These are phyloP conservation scores for Herpetotheres cachinnans DNA, from an alignment of 2,113 vertebrate genomes.

Conservation along the genomic window DNA sequence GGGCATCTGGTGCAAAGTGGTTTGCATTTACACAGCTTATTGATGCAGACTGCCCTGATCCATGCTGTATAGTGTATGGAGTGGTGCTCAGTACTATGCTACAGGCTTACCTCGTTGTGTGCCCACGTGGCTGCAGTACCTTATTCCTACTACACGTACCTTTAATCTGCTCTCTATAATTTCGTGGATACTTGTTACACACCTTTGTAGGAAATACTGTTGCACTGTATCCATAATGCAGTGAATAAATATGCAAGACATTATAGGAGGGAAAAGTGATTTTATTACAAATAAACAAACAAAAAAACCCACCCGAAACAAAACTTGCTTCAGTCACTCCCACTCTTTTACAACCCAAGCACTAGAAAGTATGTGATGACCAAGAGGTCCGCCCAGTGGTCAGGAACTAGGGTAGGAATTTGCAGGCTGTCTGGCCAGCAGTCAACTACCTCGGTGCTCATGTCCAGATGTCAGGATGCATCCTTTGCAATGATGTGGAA, in stretches of 20 bases:
- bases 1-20: neutral
- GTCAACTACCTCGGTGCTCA: accelerated
- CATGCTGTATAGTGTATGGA: neutral
- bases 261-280: neutral
- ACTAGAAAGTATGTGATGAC: neutral
- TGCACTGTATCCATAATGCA: neutral
- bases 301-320: too few relatives aligned
- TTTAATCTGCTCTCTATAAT: neutral
- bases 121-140: neutral
- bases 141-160: neutral
- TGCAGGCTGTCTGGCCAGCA: neutral
- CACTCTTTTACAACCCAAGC: neutral
- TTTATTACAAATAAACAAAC: neutral
- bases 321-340: neutral
- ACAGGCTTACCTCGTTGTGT: accelerated
- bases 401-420: neutral
- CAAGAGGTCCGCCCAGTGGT: neutral
- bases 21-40: neutral
- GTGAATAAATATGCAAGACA: neutral
- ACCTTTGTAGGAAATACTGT: neutral
- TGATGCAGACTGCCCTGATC: neutral
- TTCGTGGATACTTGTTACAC: neutral
- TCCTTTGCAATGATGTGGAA: neutral
- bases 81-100: neutral
- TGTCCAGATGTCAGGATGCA: neutral